Evolutionary conservation across 2,113 vertebrate species (phyloP).

Genomic region (Pseudois nayaur): DNA sequence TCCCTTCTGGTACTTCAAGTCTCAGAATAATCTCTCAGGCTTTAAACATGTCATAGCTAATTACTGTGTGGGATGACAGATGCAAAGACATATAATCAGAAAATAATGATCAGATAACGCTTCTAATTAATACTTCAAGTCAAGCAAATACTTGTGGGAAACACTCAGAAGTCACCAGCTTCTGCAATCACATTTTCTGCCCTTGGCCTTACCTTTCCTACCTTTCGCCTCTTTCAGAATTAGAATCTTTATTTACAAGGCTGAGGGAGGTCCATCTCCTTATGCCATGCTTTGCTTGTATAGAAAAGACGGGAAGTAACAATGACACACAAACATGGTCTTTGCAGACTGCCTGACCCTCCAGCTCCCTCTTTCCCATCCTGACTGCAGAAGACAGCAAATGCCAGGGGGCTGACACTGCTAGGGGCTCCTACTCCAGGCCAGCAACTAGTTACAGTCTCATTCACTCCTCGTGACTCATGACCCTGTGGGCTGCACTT

Average conservation of each 20-base stretch:
- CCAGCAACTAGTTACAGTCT: accelerated
- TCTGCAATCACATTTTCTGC: not conserved
- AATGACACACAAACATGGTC: accelerated
- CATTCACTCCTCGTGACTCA: accelerated
- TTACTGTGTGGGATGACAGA: not conserved
- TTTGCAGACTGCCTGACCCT: accelerated
- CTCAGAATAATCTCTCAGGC: not conserved
- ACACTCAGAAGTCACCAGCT: not conserved
- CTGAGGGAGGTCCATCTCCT: accelerated
- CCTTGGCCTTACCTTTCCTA: not conserved
- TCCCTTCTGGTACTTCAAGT: not conserved
- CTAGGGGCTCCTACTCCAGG: accelerated
- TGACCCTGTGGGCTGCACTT: too few relatives aligned
- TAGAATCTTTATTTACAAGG: too few relatives aligned
- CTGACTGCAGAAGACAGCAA: too few relatives aligned
- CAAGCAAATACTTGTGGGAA: not conserved
- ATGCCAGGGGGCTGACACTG: accelerated
- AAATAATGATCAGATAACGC: not conserved
- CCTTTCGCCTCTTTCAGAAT: not conserved
- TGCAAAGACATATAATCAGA: not conserved
- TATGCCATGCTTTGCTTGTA: not conserved
- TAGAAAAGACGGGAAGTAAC: not conserved
- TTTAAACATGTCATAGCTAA: not conserved
- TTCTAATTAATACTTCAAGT: not conserved
- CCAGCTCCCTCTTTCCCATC: accelerated